Percentiles rank a stretch among this genome's conserved stretches.
These are phyloP conservation scores for Brachionus angularis DNA, from an alignment of 1,140 invertebrate species.

Conservation along the genomic window DNA sequence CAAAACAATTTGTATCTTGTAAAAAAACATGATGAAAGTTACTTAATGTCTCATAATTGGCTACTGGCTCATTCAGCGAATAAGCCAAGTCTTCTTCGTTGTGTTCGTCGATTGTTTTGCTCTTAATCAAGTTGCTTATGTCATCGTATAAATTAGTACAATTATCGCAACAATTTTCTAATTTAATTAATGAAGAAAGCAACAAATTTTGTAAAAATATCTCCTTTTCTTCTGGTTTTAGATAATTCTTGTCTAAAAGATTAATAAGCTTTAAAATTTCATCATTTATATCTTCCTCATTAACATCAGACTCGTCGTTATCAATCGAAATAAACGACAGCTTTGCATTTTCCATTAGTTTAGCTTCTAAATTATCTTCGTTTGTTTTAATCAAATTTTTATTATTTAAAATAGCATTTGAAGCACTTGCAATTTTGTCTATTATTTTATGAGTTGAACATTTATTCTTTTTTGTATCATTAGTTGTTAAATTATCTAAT, in stretches of 20 bases:
- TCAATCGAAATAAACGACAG: no score
- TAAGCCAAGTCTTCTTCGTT: no score
- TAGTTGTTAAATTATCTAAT: no score
- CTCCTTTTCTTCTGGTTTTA: background rate
- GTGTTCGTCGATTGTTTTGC: no score
- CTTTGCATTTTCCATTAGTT: slow-evolving; percentile 15
- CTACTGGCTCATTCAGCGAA: no score
- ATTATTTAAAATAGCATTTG: background rate
- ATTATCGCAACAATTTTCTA: slow-evolving; percentile 11
- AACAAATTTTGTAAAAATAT: background rate
- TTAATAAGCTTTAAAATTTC: no score
- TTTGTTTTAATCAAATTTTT: background rate
- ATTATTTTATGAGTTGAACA: slow-evolving; percentile 1
- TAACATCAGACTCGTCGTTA: background rate
- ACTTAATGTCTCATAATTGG: no score
- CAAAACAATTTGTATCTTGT: no score
- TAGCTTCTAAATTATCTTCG: slow-evolving; percentile 11
- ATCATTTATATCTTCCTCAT: no score
- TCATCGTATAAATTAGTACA: background rate
- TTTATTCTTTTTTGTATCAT: no score
- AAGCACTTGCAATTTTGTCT: background rate
- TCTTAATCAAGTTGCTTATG: background rate
- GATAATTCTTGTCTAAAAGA: background rate
- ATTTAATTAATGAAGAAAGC: background rate
- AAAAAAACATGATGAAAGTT: no score